A percentile compares a stretch with the other conserved stretches of the same genome.
These are phyloP conservation scores for Epicampocera succincta DNA, from an alignment of 2,888 invertebrate species.

Conservation along the genomic window DNA sequence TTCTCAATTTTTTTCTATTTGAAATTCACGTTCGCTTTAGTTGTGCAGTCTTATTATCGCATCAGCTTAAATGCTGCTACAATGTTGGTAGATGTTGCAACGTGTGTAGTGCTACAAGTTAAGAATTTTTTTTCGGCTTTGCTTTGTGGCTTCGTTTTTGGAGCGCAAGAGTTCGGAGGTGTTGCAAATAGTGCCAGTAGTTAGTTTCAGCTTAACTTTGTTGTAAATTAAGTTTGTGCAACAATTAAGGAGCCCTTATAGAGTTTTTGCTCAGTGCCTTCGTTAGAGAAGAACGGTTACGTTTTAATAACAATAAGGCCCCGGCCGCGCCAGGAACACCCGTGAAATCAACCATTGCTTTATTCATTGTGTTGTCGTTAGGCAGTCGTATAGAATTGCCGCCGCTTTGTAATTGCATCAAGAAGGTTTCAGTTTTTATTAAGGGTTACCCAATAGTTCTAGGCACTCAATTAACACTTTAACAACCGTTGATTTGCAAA, in stretches of 20 bases:
- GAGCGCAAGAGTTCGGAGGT: neutral
- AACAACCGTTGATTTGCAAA: neutral
- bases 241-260: slow-evolving; percentile 55
- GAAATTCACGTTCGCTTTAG: slow-evolving; percentile 19
- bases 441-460: slow-evolving; percentile 5
- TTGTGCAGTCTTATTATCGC: slow-evolving; percentile 62
- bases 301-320: slow-evolving; percentile 45
- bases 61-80: slow-evolving; percentile 31
- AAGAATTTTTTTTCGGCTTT: slow-evolving; percentile 25
- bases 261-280: slow-evolving; percentile 27
- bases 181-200: slow-evolving; percentile 29
- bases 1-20: slow-evolving; percentile 12
- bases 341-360: slow-evolving; percentile 1
- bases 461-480: slow-evolving; percentile 36
- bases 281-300: slow-evolving; percentile 40
- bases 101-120: slow-evolving; percentile 11
- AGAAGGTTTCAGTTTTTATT: slow-evolving; percentile 44
- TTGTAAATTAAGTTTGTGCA: slow-evolving; percentile 53
- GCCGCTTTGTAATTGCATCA: slow-evolving; percentile 37
- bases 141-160: slow-evolving; percentile 7
- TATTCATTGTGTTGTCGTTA: slow-evolving; percentile 7
- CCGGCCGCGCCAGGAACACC: neutral
- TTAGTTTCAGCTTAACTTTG: slow-evolving; percentile 42
- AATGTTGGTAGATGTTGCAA: slow-evolving; percentile 15
- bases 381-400: slow-evolving; percentile 9